Evolutionary conservation across 2,888 invertebrate genomes (phyloP).

Genomic region (Halictus quadricinctus): DNA sequence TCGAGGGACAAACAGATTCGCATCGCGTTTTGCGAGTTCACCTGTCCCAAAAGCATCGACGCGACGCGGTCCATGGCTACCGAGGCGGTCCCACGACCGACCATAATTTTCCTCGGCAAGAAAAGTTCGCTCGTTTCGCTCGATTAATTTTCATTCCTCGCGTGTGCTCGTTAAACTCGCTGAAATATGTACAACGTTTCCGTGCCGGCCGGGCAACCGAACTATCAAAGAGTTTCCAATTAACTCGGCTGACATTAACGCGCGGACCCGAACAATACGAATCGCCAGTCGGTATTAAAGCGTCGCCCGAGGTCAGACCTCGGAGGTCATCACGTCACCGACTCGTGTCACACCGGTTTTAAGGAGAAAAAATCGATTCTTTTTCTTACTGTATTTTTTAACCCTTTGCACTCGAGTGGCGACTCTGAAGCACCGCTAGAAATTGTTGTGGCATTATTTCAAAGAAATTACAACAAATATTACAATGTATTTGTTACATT

Average conservation of each 20-base stretch:
- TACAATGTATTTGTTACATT: no score
- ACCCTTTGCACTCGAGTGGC: no score
- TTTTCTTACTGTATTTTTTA: not conserved
- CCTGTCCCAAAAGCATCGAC: not conserved
- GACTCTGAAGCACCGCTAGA: no score
- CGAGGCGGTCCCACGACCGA: not conserved
- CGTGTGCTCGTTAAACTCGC: slow-evolving; percentile 36
- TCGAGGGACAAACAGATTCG: not conserved
- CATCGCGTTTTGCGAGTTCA: not conserved
- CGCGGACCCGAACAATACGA: slow-evolving; percentile 28
- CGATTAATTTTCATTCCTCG: slow-evolving; percentile 39
- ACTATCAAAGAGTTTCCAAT: slow-evolving; percentile 25
- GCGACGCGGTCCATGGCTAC: not conserved
- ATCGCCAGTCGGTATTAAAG: slow-evolving; percentile 4
- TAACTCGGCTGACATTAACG: slow-evolving; percentile 30
- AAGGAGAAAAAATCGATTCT: not conserved
- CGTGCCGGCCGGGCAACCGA: not conserved
- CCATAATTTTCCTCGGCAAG: slow-evolving; percentile 11
- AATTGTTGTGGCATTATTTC: no score
- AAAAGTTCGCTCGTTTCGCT: slow-evolving; percentile 34
- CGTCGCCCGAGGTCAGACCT: not conserved
- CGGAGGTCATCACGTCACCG: not conserved
- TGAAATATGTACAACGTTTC: slow-evolving; percentile 33
- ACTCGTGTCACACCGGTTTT: not conserved
- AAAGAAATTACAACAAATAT: no score